Conservation (phyloP, 2,888 invertebrate genomes). For the Eupithecia dodoneata region DNA sequence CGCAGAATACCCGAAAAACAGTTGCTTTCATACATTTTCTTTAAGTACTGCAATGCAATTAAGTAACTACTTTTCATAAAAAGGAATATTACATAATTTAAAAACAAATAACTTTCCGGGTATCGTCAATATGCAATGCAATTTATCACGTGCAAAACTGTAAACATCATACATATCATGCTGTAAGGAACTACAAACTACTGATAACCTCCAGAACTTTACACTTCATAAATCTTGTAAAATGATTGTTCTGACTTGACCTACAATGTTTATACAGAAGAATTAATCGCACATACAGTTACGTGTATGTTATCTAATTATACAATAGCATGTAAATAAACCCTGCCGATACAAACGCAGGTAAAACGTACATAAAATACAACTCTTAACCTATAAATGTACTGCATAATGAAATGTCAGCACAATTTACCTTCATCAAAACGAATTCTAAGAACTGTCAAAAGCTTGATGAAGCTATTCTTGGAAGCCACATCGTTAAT, state of each 20-base stretch:
- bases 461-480: constrained; percentile 47
- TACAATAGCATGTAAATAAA: constrained; percentile 39
- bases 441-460: constrained; percentile 55
- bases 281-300: constrained; percentile 36
- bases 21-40: background rate
- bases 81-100: background rate
- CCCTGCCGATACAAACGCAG: constrained; percentile 22
- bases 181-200: constrained; percentile 26
- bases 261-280: constrained; percentile 35
- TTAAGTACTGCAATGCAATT: background rate
- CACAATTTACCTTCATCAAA: constrained; percentile 54
- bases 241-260: constrained; percentile 33
- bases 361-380: constrained; percentile 16
- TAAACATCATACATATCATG: constrained; percentile 22
- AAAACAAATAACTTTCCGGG: constrained; percentile 9
- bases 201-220: constrained; percentile 29
- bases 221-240: constrained; percentile 33
- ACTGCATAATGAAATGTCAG: constrained; percentile 50
- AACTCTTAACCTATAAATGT: constrained; percentile 41
- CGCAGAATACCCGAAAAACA: background rate
- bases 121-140: constrained; percentile 43
- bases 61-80: background rate
- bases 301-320: constrained; percentile 28
- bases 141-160: constrained; percentile 50
- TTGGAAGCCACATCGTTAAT: constrained; percentile 45